These are phyloP conservation scores for Actinia tenebrosa DNA, from an alignment of 64 coral and sea anemone genomes.

Conservation along the genomic window DNA sequence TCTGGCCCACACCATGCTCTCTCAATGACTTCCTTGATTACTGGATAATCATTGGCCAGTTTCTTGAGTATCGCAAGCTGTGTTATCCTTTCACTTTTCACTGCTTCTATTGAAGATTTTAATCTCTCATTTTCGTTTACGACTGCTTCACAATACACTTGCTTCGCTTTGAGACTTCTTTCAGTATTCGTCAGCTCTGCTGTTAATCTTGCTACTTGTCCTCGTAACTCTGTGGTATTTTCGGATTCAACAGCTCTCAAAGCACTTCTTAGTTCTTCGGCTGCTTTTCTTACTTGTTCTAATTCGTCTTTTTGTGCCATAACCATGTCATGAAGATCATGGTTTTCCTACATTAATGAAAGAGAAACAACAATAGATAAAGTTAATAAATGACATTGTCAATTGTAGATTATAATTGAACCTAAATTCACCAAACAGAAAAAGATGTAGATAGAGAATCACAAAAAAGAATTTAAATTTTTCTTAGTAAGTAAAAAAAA, in stretches of 20 bases:
- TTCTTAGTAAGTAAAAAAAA: too few species aligned
- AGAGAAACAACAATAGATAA: background rate
- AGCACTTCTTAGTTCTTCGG: conserved; percentile 37
- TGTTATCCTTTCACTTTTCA: conserved; percentile 56
- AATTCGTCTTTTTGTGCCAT: conserved; percentile 64
- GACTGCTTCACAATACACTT: conserved; percentile 66
- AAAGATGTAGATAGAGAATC: too few species aligned
- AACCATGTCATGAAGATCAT: conserved; percentile 79
- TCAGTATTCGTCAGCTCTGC: conserved; percentile 39
- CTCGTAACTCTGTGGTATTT: conserved; percentile 21
- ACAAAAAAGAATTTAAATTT: too few species aligned
- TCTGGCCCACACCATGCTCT: conserved; percentile 9
- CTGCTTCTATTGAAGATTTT: conserved; percentile 52
- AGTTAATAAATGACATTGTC: too few species aligned
- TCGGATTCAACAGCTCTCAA: conserved; percentile 52
- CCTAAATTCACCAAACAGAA: too few species aligned
- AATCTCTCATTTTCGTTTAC: conserved; percentile 70
- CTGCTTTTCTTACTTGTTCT: conserved; percentile 38
- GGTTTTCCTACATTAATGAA: conserved; percentile 55
- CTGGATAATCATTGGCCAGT: conserved; percentile 33
- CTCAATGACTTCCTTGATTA: conserved; percentile 31
- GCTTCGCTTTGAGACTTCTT: conserved; percentile 74
- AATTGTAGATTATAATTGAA: too few species aligned
- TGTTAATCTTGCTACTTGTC: conserved; percentile 44
- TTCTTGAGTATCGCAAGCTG: conserved; percentile 60